phyloP scores from a whole-genome alignment of 2,888 invertebrate genomes.

The Tanytarsus gracilentus region DNA sequence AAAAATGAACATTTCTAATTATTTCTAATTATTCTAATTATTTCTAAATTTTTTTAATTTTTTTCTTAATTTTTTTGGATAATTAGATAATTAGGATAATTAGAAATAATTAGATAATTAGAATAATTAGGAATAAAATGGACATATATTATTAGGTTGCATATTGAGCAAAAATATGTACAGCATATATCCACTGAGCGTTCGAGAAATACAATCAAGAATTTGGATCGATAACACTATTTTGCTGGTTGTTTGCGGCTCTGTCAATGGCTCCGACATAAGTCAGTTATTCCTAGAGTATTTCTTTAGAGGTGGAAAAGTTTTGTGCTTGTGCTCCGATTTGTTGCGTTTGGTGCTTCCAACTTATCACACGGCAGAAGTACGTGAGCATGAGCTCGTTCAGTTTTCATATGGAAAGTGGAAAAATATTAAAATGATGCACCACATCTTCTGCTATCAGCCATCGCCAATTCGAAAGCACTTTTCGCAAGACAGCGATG shows the following conservation, averaged over 20 bases:
- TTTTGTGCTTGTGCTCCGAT: conserved; percentile 73
- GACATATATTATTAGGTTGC: too few species aligned
- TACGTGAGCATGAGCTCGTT: conserved; percentile 73
- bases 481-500: conserved; percentile 68
- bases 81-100: too few species aligned
- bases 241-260: conserved; percentile 69
- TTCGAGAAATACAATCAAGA: conserved; percentile 38
- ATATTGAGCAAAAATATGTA: conserved; percentile 38
- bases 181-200: conserved; percentile 53
- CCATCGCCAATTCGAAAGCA: conserved; percentile 74
- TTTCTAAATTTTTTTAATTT: too few species aligned
- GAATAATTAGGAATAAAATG: too few species aligned
- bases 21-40: too few species aligned
- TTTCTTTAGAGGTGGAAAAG: conserved; percentile 61
- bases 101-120: too few species aligned
- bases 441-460: conserved; percentile 81
- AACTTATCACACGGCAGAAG: conserved; percentile 76
- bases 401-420: conserved; percentile 75
- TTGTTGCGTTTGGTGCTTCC: conserved; percentile 67
- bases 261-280: conserved; percentile 52
- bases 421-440: conserved; percentile 77
- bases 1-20: too few species aligned
- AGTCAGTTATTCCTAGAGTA: conserved; percentile 62
- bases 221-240: conserved; percentile 52
- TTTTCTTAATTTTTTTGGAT: too few species aligned